Conservation (phyloP, 2,113 vertebrate genomes). For the Rana temporaria region DNA sequence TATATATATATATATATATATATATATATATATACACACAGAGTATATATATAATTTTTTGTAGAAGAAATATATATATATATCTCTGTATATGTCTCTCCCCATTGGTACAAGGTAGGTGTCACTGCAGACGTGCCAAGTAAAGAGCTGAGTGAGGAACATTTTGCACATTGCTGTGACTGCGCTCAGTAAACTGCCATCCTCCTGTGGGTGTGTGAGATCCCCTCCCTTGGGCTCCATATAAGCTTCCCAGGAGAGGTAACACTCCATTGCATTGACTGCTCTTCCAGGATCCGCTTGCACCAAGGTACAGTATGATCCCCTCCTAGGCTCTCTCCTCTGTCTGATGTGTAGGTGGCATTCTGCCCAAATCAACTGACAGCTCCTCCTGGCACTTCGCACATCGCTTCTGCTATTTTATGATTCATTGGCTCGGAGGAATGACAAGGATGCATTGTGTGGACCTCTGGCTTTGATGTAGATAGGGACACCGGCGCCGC, state of each 20-base stretch:
- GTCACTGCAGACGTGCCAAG: constrained; percentile 14
- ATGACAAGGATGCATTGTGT: too few relatives aligned
- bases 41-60: too few relatives aligned
- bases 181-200: constrained; percentile 8
- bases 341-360: neutral
- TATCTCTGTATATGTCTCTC: too few relatives aligned
- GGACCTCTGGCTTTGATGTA: too few relatives aligned
- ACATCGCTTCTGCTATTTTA: too few relatives aligned
- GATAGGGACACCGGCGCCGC: too few relatives aligned
- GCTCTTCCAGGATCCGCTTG: neutral
- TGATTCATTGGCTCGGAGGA: too few relatives aligned
- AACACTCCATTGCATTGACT: neutral
- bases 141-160: constrained; percentile 4
- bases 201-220: constrained; percentile 19
- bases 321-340: neutral
- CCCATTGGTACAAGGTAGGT: neutral
- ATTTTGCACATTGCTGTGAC: constrained; percentile 39
- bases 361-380: neutral
- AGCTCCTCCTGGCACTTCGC: too few relatives aligned
- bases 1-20: too few relatives aligned
- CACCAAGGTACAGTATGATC: constrained; percentile 23
- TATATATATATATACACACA: too few relatives aligned
- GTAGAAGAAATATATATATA: too few relatives aligned
- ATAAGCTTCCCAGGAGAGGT: neutral
- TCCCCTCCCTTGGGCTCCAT: neutral